Base-by-base conservation (phyloP, 2,888 invertebrate genomes). In the Caenorhabditis sp. region DNA sequence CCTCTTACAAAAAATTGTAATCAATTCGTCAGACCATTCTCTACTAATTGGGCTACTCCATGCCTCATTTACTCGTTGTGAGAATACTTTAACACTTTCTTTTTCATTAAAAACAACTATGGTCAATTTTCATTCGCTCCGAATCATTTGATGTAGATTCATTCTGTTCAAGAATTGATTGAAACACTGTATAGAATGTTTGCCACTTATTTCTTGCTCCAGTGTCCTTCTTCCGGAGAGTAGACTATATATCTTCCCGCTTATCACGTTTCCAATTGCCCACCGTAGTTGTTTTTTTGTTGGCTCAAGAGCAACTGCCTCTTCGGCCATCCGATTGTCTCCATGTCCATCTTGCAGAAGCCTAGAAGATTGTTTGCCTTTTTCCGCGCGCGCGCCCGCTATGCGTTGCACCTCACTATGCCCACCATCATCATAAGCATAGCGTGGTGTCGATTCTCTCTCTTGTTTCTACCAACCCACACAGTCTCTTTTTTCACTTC, bases 381-480 rank as follows among this genome's bases (percentile, higher is more conserved):
- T 63, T 69, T 59, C 44, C 75, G 63, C 66, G 75, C 66, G 44
- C 77, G 63, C 61, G 35, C 10, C n/a, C n/a, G n/a, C n/a, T n/a
- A n/a, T 41, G 58, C 77, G 69, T 59, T 77, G 76, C 76, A 69
- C 69, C 64, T 68, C 76, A 47, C 38, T 38, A 51, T 74, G 74
- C 54, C 61, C 69, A 69, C 61, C 66, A 59, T 68, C 66, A 59
- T 68, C 68, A 76, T 76, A 70, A 69, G 77, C 77, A 68, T 68
- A 54, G 2, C 41, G 54, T 44, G 75, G 75, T 75, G 66, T 63
- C 63, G 66, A 69, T 69, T 69, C 54, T 28, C 19, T 76, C 31
- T 49, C 41, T 54, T 70, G 77, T 70, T 77, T 77, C 69, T 69
- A 49, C 31, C 63, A 38, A 41, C 54, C 49, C 64, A 6, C 54